phyloP scores from a whole-genome alignment of 2,797 vertebrate species.

The Aselliscus stoliczkanus region DNA sequence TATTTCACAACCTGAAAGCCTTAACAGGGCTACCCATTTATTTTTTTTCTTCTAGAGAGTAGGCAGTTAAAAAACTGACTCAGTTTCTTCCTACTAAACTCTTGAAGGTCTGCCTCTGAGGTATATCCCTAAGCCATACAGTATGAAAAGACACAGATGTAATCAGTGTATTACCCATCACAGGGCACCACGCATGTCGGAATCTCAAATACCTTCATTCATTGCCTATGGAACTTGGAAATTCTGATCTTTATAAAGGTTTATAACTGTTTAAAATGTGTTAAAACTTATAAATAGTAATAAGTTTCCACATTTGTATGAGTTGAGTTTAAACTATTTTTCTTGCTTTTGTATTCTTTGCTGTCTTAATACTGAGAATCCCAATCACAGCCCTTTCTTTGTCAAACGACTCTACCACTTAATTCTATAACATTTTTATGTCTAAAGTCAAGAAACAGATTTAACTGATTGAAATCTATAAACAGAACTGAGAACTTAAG shows the following conservation, averaged over 20 bases:
- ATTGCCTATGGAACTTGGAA: not conserved
- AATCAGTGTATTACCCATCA: not conserved
- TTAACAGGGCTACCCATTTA: not conserved
- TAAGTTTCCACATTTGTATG: not conserved
- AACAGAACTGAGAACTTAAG: conserved; percentile 23
- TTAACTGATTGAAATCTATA: conserved; percentile 33
- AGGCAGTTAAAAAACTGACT: not conserved
- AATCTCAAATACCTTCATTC: not conserved
- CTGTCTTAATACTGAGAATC: not conserved
- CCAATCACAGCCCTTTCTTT: not conserved
- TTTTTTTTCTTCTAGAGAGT: not conserved
- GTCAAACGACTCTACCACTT: conserved; percentile 15
- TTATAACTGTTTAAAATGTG: not conserved
- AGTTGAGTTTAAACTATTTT: not conserved
- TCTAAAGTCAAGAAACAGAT: not conserved
- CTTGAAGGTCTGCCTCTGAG: not conserved
- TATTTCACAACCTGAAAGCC: not conserved
- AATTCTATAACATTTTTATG: not conserved
- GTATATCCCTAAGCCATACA: not conserved
- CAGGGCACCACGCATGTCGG: not conserved
- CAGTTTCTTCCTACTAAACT: not conserved
- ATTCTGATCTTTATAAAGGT: not conserved
- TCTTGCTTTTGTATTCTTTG: not conserved
- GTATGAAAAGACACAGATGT: not conserved
- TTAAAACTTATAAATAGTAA: not conserved